These are phyloP conservation scores for Poecile montanus DNA, from an alignment of 2,797 vertebrate species.

Conservation along the genomic window DNA sequence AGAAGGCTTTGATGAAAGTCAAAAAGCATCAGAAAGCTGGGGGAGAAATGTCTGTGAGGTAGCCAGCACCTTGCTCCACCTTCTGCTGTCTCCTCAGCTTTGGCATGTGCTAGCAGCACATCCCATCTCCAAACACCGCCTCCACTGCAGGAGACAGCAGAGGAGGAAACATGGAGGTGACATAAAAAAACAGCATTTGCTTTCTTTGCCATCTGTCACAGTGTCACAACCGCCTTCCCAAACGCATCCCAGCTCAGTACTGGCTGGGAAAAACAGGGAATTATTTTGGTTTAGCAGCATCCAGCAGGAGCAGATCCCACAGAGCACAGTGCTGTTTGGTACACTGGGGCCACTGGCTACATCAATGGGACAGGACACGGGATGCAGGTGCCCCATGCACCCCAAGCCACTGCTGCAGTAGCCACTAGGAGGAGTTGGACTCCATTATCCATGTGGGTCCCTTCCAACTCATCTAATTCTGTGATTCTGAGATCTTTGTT, in stretches of 20 bases:
- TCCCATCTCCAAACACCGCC: neutral
- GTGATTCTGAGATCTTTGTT: neutral
- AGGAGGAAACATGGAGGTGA: conserved; percentile 45
- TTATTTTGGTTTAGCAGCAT: conserved; percentile 5
- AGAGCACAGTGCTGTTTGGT: rapidly evolving
- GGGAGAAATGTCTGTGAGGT: neutral
- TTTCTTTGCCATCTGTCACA: conserved; percentile 59
- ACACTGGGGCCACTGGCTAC: neutral
- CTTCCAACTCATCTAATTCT: neutral
- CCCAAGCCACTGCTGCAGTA: rapidly evolving
- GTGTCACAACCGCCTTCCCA: neutral
- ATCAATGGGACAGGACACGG: neutral
- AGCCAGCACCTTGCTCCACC: neutral
- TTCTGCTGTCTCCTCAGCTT: neutral
- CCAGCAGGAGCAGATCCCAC: neutral
- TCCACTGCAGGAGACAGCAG: conserved; percentile 31
- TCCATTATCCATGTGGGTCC: neutral
- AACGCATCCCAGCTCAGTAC: neutral
- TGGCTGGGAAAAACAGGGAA: neutral
- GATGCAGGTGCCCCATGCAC: neutral
- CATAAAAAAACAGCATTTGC: conserved; percentile 37
- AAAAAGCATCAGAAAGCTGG: neutral
- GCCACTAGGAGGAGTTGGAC: neutral
- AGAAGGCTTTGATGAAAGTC: neutral
- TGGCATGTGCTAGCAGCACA: neutral